phyloP scores from a whole-genome alignment of 2,888 invertebrate species.

The Cerastis leucographa region DNA sequence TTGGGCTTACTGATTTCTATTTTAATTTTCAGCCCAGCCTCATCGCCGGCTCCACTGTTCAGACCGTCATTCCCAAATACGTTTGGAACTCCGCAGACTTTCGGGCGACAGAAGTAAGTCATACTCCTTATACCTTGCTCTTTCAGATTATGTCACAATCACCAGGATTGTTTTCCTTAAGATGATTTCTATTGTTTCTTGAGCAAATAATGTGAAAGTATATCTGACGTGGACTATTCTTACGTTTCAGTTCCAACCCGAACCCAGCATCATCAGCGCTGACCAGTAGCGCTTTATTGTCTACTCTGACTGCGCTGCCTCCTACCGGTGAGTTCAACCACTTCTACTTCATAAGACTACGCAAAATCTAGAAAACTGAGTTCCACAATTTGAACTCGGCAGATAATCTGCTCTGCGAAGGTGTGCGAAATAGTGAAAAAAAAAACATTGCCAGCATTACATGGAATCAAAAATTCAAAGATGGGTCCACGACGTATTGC shows the following conservation, averaged over 20 bases:
- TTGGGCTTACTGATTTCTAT: not conserved
- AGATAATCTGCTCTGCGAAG: not conserved
- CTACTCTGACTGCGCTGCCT: constrained; percentile 86
- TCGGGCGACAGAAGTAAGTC: constrained; percentile 85
- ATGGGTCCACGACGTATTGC: too few relatives aligned
- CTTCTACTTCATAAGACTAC: not conserved
- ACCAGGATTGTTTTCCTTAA: not conserved
- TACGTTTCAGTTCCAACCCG: constrained; percentile 79
- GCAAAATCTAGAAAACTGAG: not conserved
- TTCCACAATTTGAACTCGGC: not conserved
- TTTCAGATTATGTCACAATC: not conserved
- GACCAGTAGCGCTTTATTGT: constrained; percentile 85
- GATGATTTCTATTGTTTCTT: not conserved
- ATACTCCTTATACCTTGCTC: not conserved
- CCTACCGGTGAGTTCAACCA: constrained; percentile 80
- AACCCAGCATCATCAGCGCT: constrained; percentile 82
- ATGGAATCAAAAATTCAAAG: not conserved
- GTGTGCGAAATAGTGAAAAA: not conserved
- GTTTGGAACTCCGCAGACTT: constrained; percentile 91
- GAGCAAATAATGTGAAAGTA: not conserved
- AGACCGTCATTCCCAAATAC: constrained; percentile 94
- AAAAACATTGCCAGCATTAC: not conserved
- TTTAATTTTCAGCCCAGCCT: constrained; percentile 89
- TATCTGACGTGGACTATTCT: constrained; percentile 4
- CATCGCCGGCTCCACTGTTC: constrained; percentile 92